phyloP scores from a whole-genome alignment of 2,797 vertebrate genomes.

The Sebastes paucispinis region DNA sequence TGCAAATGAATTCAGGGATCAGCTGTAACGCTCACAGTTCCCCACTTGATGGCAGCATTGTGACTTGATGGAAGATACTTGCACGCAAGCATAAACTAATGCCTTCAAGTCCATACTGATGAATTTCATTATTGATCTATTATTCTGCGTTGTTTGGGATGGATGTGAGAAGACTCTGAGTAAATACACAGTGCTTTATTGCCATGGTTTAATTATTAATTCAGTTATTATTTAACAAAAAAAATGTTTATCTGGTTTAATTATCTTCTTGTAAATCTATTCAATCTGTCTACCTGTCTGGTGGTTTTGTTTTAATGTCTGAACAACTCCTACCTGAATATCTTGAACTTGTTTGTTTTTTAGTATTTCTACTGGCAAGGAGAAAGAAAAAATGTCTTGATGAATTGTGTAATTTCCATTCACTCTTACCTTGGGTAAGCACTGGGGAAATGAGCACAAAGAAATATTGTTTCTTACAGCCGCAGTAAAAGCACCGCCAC shows the following conservation, averaged over 20 bases:
- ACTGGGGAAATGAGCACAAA: conserved; percentile 8
- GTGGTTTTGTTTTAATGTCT: not conserved
- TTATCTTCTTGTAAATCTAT: not conserved
- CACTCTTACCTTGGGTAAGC: not conserved
- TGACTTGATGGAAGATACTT: not conserved
- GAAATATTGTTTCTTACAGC: not conserved
- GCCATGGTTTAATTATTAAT: not conserved
- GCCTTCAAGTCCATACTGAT: not conserved
- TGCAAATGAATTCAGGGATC: not conserved
- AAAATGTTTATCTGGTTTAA: not conserved
- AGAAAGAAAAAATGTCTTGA: not conserved
- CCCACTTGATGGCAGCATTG: conserved; percentile 74
- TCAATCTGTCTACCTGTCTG: not conserved
- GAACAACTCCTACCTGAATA: not conserved
- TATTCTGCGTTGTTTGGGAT: not conserved
- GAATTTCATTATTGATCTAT: not conserved
- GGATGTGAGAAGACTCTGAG: not conserved
- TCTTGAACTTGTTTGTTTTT: not conserved
- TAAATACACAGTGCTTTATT: not conserved
- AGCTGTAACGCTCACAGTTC: conserved; percentile 17
- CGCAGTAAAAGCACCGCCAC: conserved; percentile 6
- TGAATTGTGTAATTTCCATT: conserved; percentile 28
- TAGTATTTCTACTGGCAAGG: not conserved
- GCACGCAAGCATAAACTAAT: not conserved
- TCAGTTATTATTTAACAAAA: not conserved